These are phyloP conservation scores for Centropyge bicolor DNA, from an alignment of 2,797 vertebrate species.

Conservation along the genomic window DNA sequence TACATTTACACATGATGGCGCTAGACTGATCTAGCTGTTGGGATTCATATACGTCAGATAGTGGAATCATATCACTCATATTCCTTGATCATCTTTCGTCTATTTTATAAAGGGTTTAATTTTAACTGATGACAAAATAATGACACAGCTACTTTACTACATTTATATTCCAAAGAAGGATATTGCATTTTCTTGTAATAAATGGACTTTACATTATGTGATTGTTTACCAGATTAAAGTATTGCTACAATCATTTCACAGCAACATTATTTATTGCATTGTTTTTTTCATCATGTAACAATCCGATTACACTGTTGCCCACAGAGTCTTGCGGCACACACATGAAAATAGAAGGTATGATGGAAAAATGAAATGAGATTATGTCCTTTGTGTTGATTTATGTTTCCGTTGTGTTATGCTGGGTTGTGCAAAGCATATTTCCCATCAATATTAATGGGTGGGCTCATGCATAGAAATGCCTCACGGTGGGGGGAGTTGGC, in stretches of 20 bases:
- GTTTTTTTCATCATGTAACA: too few species aligned
- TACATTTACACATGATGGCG: not conserved
- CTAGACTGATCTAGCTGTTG: too few species aligned
- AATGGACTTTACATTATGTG: not conserved
- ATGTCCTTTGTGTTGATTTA: not conserved
- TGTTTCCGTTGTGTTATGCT: not conserved
- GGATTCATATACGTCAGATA: not conserved
- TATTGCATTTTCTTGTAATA: not conserved
- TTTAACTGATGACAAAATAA: not conserved
- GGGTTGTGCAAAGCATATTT: not conserved
- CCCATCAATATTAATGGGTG: slow-evolving; percentile 49
- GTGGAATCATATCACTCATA: not conserved
- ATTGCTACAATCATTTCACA: not conserved
- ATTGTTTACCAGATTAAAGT: not conserved
- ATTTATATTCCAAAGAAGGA: not conserved
- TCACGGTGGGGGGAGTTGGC: slow-evolving; percentile 12
- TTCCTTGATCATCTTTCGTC: not conserved
- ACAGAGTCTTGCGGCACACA: not conserved
- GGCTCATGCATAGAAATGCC: slow-evolving; percentile 35
- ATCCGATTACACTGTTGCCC: not conserved
- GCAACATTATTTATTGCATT: not conserved
- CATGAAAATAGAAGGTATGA: not conserved
- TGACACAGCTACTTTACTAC: too few species aligned
- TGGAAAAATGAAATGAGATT: not conserved
- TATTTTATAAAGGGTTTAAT: not conserved